These are phyloP conservation scores for Phoeniculus purpureus DNA, from an alignment of 2,797 vertebrate genomes.

Conservation along the genomic window DNA sequence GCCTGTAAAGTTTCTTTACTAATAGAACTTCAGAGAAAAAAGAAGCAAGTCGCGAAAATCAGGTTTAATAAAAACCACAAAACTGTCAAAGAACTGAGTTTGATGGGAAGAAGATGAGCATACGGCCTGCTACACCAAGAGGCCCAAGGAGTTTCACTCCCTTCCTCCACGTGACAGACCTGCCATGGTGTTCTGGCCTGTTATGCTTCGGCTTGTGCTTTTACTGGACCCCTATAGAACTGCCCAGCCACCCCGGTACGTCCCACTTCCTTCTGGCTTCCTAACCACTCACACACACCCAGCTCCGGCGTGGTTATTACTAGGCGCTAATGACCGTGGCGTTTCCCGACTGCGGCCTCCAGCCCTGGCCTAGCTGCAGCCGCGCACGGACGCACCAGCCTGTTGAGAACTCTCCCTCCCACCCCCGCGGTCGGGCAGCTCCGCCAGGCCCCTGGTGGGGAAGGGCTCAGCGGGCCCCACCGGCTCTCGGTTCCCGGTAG, in stretches of 20 bases:
- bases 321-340: neutral
- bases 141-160: neutral
- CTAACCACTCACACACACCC: neutral
- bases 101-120: neutral
- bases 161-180: neutral
- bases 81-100: rapidly evolving
- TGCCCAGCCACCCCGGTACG: neutral
- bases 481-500: neutral
- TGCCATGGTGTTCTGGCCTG: neutral
- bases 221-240: neutral
- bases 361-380: neutral
- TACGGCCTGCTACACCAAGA: rapidly evolving
- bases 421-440: neutral
- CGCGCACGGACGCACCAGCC: neutral
- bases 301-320: neutral
- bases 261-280: conserved; percentile 33
- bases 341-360: neutral
- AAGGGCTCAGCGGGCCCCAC: neutral
- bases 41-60: rapidly evolving
- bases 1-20: neutral
- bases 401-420: neutral
- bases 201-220: neutral
- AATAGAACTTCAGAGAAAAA: neutral
- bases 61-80: neutral
- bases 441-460: neutral